Base-by-base conservation (phyloP, 2,113 vertebrate species). In the Perca fluviatilis region DNA sequence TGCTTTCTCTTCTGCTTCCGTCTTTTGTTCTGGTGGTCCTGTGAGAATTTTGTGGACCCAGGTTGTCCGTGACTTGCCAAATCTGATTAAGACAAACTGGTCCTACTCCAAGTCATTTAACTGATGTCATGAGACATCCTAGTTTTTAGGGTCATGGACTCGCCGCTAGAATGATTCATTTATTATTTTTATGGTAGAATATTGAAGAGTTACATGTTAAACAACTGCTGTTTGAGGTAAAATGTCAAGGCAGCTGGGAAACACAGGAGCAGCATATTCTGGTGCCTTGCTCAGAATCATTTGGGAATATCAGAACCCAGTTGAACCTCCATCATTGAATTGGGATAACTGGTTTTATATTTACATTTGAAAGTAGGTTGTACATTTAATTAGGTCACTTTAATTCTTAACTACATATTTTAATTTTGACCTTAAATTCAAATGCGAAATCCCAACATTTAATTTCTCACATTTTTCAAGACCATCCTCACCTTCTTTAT, bases 1-100 rank as follows among this genome's bases (percentile, higher is more conserved):
- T 64, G 50, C 18, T 36, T 68, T 73, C 21, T n/a, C 40, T 25
- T 23, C 57, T 19, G 19, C 54, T 62, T 74, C 58, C 67, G 25
- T 25, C 74, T 90, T 84, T 79, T 75, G 73, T 79, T 63, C 23
- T 16, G 2, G 8, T 4, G 16, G 50, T 68, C 74, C 58, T 51
- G 11, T 25, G 77, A 90, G 86, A 27, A 88, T 72, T 43, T 43
- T 74, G 49, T 15, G n/a, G 68, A 8, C 25, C 27, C 51, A 47
- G 81, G 76, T 77, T 71, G 67, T 85, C 83, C 72, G 57, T 43
- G 53, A 70, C 72, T 74, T 74, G 64, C 75, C 73, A 60, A 67
- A 60, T 30, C 70, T 62, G 67, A 89, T 82, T 73, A 76, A 85
- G 74, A 88, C 75, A 69, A 68, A 70, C 33, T 53, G 19, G 63